These are phyloP conservation scores for Oreonectes daqikongensis DNA, from an alignment of 2,797 vertebrate genomes.

Conservation along the genomic window DNA sequence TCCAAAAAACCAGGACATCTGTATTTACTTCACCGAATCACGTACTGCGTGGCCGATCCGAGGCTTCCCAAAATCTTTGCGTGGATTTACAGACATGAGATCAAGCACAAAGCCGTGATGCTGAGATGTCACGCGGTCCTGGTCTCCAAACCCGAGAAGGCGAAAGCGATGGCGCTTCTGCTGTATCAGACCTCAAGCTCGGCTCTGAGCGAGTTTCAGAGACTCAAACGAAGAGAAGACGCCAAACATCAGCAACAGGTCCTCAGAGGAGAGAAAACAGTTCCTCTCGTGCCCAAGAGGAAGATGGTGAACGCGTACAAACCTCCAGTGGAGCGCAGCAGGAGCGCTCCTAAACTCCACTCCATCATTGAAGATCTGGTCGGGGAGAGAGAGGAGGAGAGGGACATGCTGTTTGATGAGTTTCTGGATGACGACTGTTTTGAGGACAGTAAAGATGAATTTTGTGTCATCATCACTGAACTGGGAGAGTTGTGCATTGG, in stretches of 20 bases:
- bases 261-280: conserved; percentile 77
- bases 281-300: conserved; percentile 77
- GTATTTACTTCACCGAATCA: conserved; percentile 82
- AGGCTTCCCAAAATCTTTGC: conserved; percentile 79
- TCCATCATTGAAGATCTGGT: conserved; percentile 80
- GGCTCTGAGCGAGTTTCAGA: conserved; percentile 80
- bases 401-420: conserved; percentile 75
- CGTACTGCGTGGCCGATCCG: conserved; percentile 81
- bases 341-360: conserved; percentile 81
- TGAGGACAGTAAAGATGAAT: conserved; percentile 61
- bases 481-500: conserved; percentile 77
- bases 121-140: conserved; percentile 82
- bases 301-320: conserved; percentile 80
- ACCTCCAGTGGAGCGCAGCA: conserved; percentile 80
- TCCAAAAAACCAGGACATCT: conserved; percentile 78
- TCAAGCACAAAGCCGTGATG: conserved; percentile 84
- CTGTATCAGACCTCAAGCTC: conserved; percentile 82
- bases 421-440: conserved; percentile 69
- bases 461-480: conserved; percentile 76
- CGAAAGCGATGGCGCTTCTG: conserved; percentile 81
- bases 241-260: conserved; percentile 82
- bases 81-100: conserved; percentile 84
- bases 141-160: conserved; percentile 81
- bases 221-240: conserved; percentile 81
- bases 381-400: conserved; percentile 80